A percentile compares a stretch with the other conserved stretches of the same genome.
Evolutionary conservation across 2,888 invertebrate species (phyloP).

Genomic region (Cryptocheilus praepositus): DNA sequence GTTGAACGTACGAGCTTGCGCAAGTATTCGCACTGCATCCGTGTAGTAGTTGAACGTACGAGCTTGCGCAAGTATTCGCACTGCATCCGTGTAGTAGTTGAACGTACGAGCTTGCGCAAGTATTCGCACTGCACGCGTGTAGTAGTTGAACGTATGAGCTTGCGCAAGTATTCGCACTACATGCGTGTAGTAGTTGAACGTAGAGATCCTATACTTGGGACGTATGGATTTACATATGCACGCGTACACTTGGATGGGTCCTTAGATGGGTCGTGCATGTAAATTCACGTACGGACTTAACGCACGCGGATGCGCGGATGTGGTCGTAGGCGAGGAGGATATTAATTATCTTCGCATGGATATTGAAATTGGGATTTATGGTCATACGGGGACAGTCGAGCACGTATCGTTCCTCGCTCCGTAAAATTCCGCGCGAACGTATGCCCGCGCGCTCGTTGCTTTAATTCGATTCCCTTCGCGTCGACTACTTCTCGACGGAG

Average conservation of each 20-base stretch:
- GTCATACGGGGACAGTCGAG: conserved; percentile 2
- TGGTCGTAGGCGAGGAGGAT: conserved; percentile 26
- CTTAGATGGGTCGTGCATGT: neutral
- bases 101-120: no score
- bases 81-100: no score
- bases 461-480: conserved; percentile 2
- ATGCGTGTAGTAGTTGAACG: no score
- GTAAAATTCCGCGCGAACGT: neutral
- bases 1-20: no score
- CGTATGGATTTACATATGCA: no score
- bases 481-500: neutral
- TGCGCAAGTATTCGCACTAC: no score
- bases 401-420: neutral
- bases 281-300: neutral
- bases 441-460: conserved; percentile 8
- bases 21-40: no score
- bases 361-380: conserved; percentile 61
- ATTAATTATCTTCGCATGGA: conserved; percentile 49
- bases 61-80: no score
- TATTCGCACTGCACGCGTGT: no score
- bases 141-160: no score
- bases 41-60: no score
- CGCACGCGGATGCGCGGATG: conserved; percentile 22
- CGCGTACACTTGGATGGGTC: neutral
- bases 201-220: no score